Base-by-base conservation (phyloP, 2,888 invertebrate species). In the Crepidodera aurea region DNA sequence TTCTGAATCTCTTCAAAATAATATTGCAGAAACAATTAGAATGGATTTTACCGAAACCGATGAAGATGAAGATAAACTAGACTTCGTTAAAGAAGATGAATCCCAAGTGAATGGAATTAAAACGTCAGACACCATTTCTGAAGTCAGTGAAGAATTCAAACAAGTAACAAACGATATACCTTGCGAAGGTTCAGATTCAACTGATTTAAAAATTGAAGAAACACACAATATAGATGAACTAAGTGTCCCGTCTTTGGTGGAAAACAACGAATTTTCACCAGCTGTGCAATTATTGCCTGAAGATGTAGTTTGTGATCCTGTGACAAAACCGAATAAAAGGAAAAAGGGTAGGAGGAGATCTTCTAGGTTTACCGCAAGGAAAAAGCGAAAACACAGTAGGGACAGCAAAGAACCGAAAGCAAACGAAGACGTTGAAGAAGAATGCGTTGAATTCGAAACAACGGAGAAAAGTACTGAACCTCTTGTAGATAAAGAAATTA, bases 291-390 rank as follows among this genome's bases (percentile, higher is more conserved):
- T 60, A 8, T 10, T 62, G 8, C 66, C 68, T 7, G 64, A 66
- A 12, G 63, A 64, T 12, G 57, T 60, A 0, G 58, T 68, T 44
- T 54, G 56, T 15, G 46, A 44, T 10, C 65, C 67, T 0, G 58
- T 60, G 1, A 64, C 63, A 12, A 65, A 65, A 46, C 46, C 27
- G 34, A 64, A 57, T 54, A 67, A 68, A 55, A 51, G 63, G 10
- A 66, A 64, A 57, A 65, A 53, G 25, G 37, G 51, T n/a, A 22
- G 42, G 15, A 59, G 54, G 13, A 60, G 40, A 48, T 64, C 55
- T 13, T 51, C 55, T 0, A 46, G 32, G 29, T 39, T 27, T 15
- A 60, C 50, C 2, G 16, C 29, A 15, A 48, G 19, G 15, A 48
- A 48, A 29, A 48, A 48, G 12, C 25, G 48, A 27, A 48, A 16